Evolutionary conservation across 1,140 invertebrate species (phyloP).

Genomic region (Ephestia elutella): DNA sequence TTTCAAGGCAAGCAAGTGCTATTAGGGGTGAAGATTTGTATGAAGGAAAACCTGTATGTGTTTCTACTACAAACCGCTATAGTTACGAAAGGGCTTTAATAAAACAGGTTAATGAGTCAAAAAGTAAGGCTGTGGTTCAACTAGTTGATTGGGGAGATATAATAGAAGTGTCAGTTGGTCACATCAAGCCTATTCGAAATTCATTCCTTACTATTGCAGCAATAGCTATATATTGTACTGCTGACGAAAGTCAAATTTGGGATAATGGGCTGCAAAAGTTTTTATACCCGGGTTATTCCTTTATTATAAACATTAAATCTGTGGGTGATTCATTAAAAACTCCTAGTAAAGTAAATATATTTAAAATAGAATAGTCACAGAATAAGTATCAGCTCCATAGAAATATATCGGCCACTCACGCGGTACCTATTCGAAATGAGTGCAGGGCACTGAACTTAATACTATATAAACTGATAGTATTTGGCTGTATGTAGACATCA

Average conservation of each 20-base stretch:
- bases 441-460: too few relatives aligned
- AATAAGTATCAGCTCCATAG: too few relatives aligned
- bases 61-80: not conserved
- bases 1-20: not conserved
- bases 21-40: not conserved
- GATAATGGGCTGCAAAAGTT: not conserved
- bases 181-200: not conserved
- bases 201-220: not conserved
- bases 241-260: not conserved
- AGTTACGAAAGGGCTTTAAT: not conserved
- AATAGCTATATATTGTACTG: not conserved
- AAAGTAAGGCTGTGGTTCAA: not conserved
- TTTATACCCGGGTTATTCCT: not conserved
- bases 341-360: not conserved
- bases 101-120: not conserved
- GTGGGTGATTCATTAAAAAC: not conserved
- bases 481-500: too few relatives aligned
- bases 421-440: too few relatives aligned
- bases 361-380: too few relatives aligned
- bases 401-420: too few relatives aligned
- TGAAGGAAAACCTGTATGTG: slow-evolving; percentile 3
- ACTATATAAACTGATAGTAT: too few relatives aligned
- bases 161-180: not conserved
- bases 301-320: not conserved
- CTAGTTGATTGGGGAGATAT: not conserved